Evolutionary conservation across 2,888 invertebrate species (phyloP), one percentile per base, ranked within the genome.

Genomic region (Ochropacha duplaris): DNA sequence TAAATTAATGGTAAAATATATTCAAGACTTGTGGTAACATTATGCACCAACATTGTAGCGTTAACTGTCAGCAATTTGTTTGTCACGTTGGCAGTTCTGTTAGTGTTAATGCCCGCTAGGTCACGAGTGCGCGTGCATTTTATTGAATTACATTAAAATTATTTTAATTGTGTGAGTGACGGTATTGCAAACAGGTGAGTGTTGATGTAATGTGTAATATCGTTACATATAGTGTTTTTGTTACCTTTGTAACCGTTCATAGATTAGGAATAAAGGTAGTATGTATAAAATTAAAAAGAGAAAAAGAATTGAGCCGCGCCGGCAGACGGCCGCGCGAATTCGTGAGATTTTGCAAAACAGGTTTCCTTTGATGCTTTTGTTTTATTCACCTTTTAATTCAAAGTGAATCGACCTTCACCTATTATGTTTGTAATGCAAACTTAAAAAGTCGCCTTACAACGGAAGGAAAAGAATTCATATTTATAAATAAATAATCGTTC

Each of bases 21-120:
- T 31, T 36, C 4, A n/a, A n/a, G 0, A n/a, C n/a, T 39, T n/a
- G 36, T 61, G 60, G 64, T 57, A 65, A 57, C 58, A 59, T 58
- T 59, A 57, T 57, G 57, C 54, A 59, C 68, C 67, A 72, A 71
- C 71, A 56, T 68, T 56, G 67, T 58, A 54, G 67, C 61, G 56
- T 60, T 49, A 56, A 36, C 54, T 55, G 50, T 50, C 57, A 60
- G 22, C 28, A 58, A 56, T 64, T 57, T 57, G 57, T 56, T 57
- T 61, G 76, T 74, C 66, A 83, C 67, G 83, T 90, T 90, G 90
- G 87, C 79, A 78, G 73, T 71, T 73, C 76, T 80, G 88, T 64
- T 64, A 82, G 87, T 88, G 88, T 74, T 87, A 89, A 88, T 89
- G 88, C 86, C 87, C 88, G 88, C 83, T 79, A 69, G 81, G 88